phyloP scores from a whole-genome alignment of 2,113 vertebrate genomes.

The Pseudolaguvia tuberculata region DNA sequence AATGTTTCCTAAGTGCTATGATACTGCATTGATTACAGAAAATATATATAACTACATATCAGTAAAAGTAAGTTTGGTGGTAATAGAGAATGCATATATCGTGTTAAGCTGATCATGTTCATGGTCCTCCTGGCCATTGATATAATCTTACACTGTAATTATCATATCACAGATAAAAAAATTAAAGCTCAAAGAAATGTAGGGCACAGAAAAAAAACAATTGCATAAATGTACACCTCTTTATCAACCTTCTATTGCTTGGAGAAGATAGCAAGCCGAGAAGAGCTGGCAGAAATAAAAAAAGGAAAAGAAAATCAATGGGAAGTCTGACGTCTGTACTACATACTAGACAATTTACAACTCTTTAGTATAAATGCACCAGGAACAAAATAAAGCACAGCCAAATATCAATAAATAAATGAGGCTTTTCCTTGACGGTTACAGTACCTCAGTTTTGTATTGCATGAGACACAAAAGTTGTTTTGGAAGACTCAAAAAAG shows the following conservation, averaged over 20 bases:
- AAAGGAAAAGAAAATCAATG: slow-evolving; percentile 50
- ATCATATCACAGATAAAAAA: slow-evolving; percentile 74
- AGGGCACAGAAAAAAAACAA: slow-evolving; percentile 88
- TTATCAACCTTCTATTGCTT: slow-evolving; percentile 85
- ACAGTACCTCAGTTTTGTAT: slow-evolving; percentile 84
- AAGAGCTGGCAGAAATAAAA: slow-evolving; percentile 92
- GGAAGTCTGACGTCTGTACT: slow-evolving; percentile 59
- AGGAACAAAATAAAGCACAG: slow-evolving; percentile 50
- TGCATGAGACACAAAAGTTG: slow-evolving; percentile 90
- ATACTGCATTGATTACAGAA: slow-evolving; percentile 33
- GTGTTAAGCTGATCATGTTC: slow-evolving; percentile 28
- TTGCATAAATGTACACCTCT: slow-evolving; percentile 92
- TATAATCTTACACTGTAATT: slow-evolving; percentile 75
- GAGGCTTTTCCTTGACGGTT: slow-evolving; percentile 64
- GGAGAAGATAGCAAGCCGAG: slow-evolving; percentile 83
- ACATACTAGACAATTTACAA: slow-evolving; percentile 77
- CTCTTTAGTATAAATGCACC: slow-evolving; percentile 62
- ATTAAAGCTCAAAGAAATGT: slow-evolving; percentile 72
- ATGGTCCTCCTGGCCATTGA: slow-evolving; percentile 58
- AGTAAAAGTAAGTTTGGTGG: slow-evolving; percentile 41
- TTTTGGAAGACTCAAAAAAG: slow-evolving; percentile 86
- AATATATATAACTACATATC: slow-evolving; percentile 9
- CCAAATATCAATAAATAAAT: slow-evolving; percentile 60
- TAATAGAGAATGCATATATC: slow-evolving; percentile 47
- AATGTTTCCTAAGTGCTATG: slow-evolving; percentile 47